Evolutionary conservation across 2,888 invertebrate genomes (phyloP).

Genomic region (Agrenia bidenticulata): DNA sequence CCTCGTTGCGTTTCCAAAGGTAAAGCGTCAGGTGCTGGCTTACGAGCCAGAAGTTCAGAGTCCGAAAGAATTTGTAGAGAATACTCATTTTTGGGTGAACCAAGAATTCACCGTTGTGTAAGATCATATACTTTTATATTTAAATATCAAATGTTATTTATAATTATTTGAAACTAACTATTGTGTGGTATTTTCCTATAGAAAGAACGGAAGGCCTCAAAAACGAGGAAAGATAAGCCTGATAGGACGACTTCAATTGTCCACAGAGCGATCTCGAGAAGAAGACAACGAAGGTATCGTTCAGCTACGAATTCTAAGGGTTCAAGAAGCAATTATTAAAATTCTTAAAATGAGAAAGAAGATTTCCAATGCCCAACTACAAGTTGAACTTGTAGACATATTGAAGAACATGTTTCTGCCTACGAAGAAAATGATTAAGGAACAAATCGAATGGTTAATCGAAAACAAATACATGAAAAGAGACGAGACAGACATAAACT

Average conservation of each 20-base stretch:
- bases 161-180: background rate
- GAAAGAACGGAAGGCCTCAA: slow-evolving; percentile 93
- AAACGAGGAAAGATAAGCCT: slow-evolving; percentile 93
- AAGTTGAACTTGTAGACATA: slow-evolving; percentile 96
- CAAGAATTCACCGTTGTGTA: slow-evolving; percentile 86
- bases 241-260: slow-evolving; percentile 90
- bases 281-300: slow-evolving; percentile 99
- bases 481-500: slow-evolving; percentile 96
- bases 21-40: slow-evolving; percentile 85
- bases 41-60: slow-evolving; percentile 78
- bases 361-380: slow-evolving; percentile 89
- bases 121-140: slow-evolving; percentile 54
- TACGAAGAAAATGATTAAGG: slow-evolving; percentile 98
- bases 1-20: slow-evolving; percentile 90
- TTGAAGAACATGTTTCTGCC: slow-evolving; percentile 99
- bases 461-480: slow-evolving; percentile 97
- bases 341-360: slow-evolving; percentile 97
- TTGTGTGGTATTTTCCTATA: slow-evolving; percentile 55
- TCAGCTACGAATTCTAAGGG: slow-evolving; percentile 87
- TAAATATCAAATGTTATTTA: background rate
- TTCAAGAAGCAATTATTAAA: slow-evolving; percentile 96
- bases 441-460: slow-evolving; percentile 98
- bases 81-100: slow-evolving; percentile 93
- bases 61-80: slow-evolving; percentile 91
- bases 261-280: slow-evolving; percentile 90